A percentile compares a stretch with the other conserved stretches of the same genome.
phyloP scores from a whole-genome alignment of 2,888 invertebrate genomes.

The Zygothrica quintamaculata region DNA sequence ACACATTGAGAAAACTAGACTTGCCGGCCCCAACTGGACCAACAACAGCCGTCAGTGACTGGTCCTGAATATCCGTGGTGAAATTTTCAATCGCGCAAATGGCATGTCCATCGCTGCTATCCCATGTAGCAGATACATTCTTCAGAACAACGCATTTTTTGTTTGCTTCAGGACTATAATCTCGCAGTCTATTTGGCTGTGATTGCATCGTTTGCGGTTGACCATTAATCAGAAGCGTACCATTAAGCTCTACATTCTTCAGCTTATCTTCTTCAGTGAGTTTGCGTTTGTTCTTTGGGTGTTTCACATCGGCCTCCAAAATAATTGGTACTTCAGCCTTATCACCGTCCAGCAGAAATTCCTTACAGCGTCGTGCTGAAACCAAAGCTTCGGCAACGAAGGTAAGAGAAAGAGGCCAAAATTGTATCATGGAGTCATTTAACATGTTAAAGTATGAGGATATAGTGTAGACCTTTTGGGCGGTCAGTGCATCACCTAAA shows the following conservation, averaged over 20 bases:
- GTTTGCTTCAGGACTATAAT: slow-evolving; percentile 62
- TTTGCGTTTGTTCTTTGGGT: slow-evolving; percentile 67
- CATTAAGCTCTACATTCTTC: slow-evolving; percentile 54
- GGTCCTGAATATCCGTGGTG: slow-evolving; percentile 84
- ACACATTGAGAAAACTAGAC: slow-evolving; percentile 89
- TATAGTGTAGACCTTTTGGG: slow-evolving; percentile 91
- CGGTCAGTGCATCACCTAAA: slow-evolving; percentile 87
- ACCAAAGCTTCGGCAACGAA: slow-evolving; percentile 91
- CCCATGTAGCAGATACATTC: slow-evolving; percentile 86
- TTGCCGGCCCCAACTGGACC: slow-evolving; percentile 92
- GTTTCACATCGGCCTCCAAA: slow-evolving; percentile 82
- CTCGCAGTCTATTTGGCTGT: slow-evolving; percentile 43
- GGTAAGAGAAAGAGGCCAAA: slow-evolving; percentile 91
- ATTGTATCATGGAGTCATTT: slow-evolving; percentile 91
- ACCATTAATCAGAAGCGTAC: slow-evolving; percentile 45
- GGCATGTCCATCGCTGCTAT: slow-evolving; percentile 73
- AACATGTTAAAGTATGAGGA: slow-evolving; percentile 92
- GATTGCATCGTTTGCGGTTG: slow-evolving; percentile 10
- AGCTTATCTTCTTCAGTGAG: slow-evolving; percentile 43
- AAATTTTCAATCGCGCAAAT: slow-evolving; percentile 82
- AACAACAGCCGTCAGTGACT: slow-evolving; percentile 85
- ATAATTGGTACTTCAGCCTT: slow-evolving; percentile 66
- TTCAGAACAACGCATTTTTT: slow-evolving; percentile 83
- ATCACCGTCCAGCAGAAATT: slow-evolving; percentile 86
- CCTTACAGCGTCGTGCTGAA: slow-evolving; percentile 89